Evolutionary conservation across 2,113 vertebrate genomes (phyloP), one percentile per base, ranked within the genome.

Genomic region (Carassius auratus): DNA sequence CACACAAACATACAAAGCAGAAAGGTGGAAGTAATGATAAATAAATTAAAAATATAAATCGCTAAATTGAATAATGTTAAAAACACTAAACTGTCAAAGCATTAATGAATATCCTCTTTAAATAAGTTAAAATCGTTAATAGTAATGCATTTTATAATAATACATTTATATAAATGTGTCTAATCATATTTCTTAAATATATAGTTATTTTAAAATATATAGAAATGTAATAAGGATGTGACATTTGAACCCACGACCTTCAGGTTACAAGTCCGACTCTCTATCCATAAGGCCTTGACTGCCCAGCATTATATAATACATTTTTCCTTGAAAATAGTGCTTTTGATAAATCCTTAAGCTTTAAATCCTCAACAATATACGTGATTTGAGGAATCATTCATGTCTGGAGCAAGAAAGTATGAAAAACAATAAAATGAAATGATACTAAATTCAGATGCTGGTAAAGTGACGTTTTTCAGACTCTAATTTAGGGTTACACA

Each of bases 401-500:
- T 38, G 33, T 12, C 4, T 69, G 66, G 15, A 69, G 66, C 15
- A 36, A 19, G 5, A 42, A 73, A 38, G 36, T 21, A 13, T n/a
- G 4, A 12, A 1, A 13, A 13, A n/a, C 38, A 45, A 73, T 71
- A 8, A 21, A 13, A 73, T 10, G 0, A 21, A 42, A 42, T 13
- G 10, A 42, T 19, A 9, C 68, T 42, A 42, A 4, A 42, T 71
- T 21, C 9, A 42, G 48, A 76, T 57, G 50, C 75, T 33, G 23
- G 7, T 52, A 17, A 52, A 48, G 36, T 50, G 8, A 77, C 50
- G 26, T 19, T 19, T 33, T 77, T 36, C 17, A 59, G 76, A 7
- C 50, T 76, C 48, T 77, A 77, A 36, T 57, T 33, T 74, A 74
- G 42, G 71, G 71, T 48, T 48, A 48, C 21, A 45, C 71, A 14